These are phyloP conservation scores for Pecten maximus DNA, from an alignment of 2,888 invertebrate species.

Conservation along the genomic window DNA sequence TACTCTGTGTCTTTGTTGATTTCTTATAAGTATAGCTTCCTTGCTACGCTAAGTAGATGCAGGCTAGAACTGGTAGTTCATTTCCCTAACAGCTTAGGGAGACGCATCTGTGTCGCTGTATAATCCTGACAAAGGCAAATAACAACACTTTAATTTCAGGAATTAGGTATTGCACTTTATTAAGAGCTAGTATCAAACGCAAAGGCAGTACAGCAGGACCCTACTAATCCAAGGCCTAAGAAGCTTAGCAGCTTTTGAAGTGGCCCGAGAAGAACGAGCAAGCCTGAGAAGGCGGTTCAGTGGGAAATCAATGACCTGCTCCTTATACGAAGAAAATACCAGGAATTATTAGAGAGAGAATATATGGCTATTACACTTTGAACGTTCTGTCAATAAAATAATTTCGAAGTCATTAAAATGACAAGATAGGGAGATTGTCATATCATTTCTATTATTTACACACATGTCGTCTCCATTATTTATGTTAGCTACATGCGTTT, in stretches of 20 bases:
- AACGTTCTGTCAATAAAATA: background rate
- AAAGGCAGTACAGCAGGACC: background rate
- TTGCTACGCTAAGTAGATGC: background rate
- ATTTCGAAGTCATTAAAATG: slow-evolving; percentile 6
- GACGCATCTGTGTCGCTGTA: background rate
- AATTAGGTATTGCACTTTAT: slow-evolving; percentile 33
- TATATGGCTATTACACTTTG: background rate
- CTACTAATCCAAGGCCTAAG: background rate
- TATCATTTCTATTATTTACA: background rate
- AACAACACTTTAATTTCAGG: slow-evolving; percentile 27
- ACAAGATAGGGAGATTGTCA: background rate
- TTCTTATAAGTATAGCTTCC: background rate
- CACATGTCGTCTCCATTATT: background rate
- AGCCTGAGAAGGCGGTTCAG: background rate
- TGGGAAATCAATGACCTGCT: background rate
- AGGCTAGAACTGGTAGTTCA: background rate
- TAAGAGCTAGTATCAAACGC: slow-evolving; percentile 29
- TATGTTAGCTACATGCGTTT: background rate
- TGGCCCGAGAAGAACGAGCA: slow-evolving; percentile 10
- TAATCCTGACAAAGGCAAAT: background rate
- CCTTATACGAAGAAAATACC: background rate
- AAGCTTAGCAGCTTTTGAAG: slow-evolving; percentile 21
- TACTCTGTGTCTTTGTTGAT: background rate
- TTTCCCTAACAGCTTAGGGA: background rate
- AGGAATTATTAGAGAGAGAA: background rate